Evolutionary conservation across 1,140 invertebrate species (phyloP), one percentile per base, ranked within the genome.

Genomic region (Sminthurinus signatus): DNA sequence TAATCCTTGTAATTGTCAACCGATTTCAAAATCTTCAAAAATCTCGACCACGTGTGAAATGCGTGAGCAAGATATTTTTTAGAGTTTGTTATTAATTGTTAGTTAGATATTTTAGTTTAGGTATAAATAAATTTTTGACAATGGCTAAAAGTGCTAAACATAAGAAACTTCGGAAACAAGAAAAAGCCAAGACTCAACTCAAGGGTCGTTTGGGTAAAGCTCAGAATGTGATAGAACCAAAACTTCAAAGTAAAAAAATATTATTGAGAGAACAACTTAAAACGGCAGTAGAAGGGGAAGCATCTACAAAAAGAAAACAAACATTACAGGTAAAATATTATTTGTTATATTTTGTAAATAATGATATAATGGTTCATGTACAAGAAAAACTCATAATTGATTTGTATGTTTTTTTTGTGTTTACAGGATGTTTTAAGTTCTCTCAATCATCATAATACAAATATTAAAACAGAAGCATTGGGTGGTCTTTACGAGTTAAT

Each of bases 91-190:
- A n/a, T n/a, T n/a, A n/a, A n/a, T n/a, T n/a, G n/a, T n/a, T n/a
- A n/a, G n/a, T n/a, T n/a, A n/a, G n/a, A n/a, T n/a, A n/a, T n/a
- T n/a, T n/a, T n/a, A 48, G n/a, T 48, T 48, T 48, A 4, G 44
- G 4, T 21, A n/a, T 19, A n/a, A 10, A 48, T 48, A 10, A 5
- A 10, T 48, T 48, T 8, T 48, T 4, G 19, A 48, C 8, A 28
- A 72, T 72, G 70, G 64, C 67, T 1, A 72, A 72, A 46, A 69
- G 67, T 60, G 67, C 23, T 46, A 62, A 62, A 15, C 70, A 72
- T 46, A 72, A 72, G 28, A 69, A 67, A 48, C 31, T 67, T n/a
- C 50, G 67, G 2, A 23, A 31, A 8, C 56, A 69, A 52, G 70
- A 72, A 51, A 72, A 72, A 32, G 64, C 67, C 0, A 72, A 72